phyloP scores from a whole-genome alignment of 2,113 vertebrate genomes.

The Marcusenius ussheri region DNA sequence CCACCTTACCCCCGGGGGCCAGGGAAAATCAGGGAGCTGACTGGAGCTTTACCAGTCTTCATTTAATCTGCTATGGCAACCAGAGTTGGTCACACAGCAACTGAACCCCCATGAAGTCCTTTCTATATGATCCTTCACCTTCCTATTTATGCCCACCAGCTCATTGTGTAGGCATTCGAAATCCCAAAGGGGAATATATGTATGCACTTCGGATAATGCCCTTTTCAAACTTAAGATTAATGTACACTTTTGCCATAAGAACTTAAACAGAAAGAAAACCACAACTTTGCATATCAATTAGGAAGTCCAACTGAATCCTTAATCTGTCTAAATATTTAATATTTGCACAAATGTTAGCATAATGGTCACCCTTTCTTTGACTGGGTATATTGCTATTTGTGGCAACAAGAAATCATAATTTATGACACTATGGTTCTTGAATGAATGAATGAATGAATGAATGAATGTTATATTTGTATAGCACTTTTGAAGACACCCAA shows the following conservation, averaged over 20 bases:
- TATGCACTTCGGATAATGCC: background rate
- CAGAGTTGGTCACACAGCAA: background rate
- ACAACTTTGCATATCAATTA: background rate
- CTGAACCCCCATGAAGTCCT: background rate
- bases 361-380: background rate
- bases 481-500: background rate
- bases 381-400: background rate
- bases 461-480: background rate
- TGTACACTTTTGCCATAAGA: background rate
- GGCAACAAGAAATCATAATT: background rate
- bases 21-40: background rate
- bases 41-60: background rate
- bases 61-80: background rate
- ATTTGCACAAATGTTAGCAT: background rate
- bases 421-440: background rate
- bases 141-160: background rate
- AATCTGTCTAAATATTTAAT: background rate
- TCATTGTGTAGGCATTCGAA: background rate
- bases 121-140: background rate
- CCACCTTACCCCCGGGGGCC: background rate
- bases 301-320: background rate
- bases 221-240: background rate
- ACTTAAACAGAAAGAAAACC: background rate
- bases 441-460: background rate
- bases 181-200: background rate